These are phyloP conservation scores for Megalurothrips usitatus DNA, from an alignment of 2,888 invertebrate genomes.

Conservation along the genomic window DNA sequence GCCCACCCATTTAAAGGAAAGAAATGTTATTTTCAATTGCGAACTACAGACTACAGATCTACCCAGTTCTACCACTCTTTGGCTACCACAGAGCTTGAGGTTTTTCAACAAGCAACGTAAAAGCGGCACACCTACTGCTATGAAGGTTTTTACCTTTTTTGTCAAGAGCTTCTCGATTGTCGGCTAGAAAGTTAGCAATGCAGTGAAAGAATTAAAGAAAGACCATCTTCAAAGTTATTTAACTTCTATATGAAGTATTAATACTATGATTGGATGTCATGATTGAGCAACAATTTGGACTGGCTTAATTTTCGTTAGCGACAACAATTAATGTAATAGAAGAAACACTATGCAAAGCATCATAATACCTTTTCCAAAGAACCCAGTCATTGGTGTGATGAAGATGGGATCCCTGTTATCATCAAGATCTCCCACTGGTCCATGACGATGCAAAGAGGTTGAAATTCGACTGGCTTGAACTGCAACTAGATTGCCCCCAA, in stretches of 20 bases:
- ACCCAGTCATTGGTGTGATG: constrained; percentile 56
- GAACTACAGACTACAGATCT: too few species aligned
- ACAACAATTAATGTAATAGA: too few species aligned
- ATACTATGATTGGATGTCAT: too few species aligned
- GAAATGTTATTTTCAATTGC: too few species aligned
- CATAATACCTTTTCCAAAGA: constrained; percentile 56
- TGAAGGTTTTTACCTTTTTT: not conserved
- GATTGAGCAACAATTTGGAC: not conserved
- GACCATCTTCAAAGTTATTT: not conserved
- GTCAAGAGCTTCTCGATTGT: not conserved
- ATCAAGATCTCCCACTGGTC: constrained; percentile 58
- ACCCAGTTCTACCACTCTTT: too few species aligned
- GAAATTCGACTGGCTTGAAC: constrained; percentile 73
- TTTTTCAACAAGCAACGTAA: too few species aligned
- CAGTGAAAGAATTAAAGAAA: not conserved
- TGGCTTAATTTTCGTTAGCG: not conserved
- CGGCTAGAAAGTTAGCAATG: not conserved
- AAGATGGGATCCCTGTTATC: constrained; percentile 52
- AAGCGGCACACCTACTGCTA: too few species aligned
- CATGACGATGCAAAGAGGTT: constrained; percentile 64
- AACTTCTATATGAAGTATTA: not conserved
- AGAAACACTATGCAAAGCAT: too few species aligned
- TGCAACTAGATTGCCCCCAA: constrained; percentile 75
- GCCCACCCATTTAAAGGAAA: not conserved
- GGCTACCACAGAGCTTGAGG: too few species aligned